Evolutionary conservation across 2,888 invertebrate genomes (phyloP), one percentile per base, ranked within the genome.

Genomic region (Diloba caeruleocephala): DNA sequence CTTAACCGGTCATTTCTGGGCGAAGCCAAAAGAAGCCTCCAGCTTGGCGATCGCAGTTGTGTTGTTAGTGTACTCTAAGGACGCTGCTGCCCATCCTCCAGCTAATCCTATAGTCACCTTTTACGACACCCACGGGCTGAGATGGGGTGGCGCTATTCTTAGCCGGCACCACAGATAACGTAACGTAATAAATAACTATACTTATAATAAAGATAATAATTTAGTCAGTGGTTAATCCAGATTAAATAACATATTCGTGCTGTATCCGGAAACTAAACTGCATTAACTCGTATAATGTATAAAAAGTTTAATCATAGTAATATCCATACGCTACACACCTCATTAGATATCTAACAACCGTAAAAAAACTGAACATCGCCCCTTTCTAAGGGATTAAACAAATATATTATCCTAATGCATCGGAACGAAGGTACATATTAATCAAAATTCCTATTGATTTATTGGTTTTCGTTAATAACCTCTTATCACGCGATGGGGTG

Each of bases 371-470:
- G n/a, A 51, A 23, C 46, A 48, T 39, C 43, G 49, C 76, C 78
- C 79, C 71, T 76, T 80, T 76, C 73, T 43, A 68, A 56, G 69
- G 84, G 81, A 87, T 87, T 86, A 84, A 85, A 84, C 80, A 85
- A 87, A 90, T 89, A 85, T 83, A 87, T 88, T 83, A 86, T 82
- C 76, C 82, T 88, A 79, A 82, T 77, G 63, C 65, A 57, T 68
- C 39, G 50, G 42, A 57, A 61, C 43, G 53, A 54, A 66, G 55
- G 55, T 63, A 44, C 55, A 55, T 78, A 81, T 85, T 84, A 76
- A 76, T 81, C 81, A 81, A 84, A 84, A 84, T 85, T 79, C 74
- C 66, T 51, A 78, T 80, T 86, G 87, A 89, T 90, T 88, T 84
- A 85, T 81, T 23, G 68, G 58, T 69, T 68, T 66, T 48, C 46